Evolutionary conservation across 1,140 invertebrate genomes (phyloP).

Genomic region (Reticulitermes speratus): DNA sequence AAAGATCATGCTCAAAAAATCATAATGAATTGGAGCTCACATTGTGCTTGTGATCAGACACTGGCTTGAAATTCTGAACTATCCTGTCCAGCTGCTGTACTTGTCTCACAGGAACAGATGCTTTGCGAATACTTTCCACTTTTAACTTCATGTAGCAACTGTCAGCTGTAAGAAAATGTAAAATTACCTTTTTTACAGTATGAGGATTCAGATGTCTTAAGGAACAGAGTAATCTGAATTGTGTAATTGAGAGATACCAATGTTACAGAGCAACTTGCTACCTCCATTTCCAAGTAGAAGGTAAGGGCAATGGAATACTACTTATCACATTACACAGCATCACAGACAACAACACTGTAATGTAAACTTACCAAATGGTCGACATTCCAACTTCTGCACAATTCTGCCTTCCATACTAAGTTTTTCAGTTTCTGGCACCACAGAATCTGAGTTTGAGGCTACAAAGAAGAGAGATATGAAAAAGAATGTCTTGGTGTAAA

Average conservation of each 20-base stretch:
- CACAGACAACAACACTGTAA: no score
- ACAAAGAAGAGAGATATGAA: conserved; percentile 47
- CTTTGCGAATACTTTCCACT: conserved; percentile 77
- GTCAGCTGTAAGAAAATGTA: conserved; percentile 57
- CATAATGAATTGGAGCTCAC: conserved; percentile 53
- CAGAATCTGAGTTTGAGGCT: conserved; percentile 57
- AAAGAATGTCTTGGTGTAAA: not conserved
- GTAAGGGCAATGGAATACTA: conserved; percentile 21
- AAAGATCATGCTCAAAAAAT: not conserved
- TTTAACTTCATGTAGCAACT: conserved; percentile 88
- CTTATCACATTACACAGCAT: no score
- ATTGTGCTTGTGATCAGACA: conserved; percentile 88
- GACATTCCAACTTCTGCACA: conserved; percentile 90
- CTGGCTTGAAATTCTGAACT: conserved; percentile 83
- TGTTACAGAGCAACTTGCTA: no score
- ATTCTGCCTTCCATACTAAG: conserved; percentile 89
- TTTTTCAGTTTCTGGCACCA: conserved; percentile 77
- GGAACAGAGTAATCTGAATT: no score
- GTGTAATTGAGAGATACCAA: no score
- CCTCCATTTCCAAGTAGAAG: no score
- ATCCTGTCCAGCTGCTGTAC: conserved; percentile 79
- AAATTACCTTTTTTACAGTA: not conserved
- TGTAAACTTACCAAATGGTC: conserved; percentile 66
- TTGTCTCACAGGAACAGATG: conserved; percentile 73
- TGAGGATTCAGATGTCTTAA: no score